Conservation (phyloP, 2,888 invertebrate species). For the Leptinotarsa haldemani region DNA sequence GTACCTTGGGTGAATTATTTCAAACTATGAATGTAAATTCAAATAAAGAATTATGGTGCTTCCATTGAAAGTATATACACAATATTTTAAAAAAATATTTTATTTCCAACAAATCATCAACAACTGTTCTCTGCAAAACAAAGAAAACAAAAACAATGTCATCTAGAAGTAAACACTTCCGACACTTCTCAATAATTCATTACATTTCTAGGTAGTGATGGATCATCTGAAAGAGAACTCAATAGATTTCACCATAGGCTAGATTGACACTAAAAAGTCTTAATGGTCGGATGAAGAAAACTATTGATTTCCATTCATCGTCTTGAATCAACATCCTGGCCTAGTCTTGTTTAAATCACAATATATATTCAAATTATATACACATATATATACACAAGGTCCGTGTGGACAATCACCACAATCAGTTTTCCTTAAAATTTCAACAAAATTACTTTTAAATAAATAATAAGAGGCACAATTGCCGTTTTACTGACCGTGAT, state of each 20-base stretch:
- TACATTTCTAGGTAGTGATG: background rate
- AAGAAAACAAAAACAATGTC: conserved; percentile 28
- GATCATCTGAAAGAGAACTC: background rate
- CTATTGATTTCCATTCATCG: background rate
- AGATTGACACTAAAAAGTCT: background rate
- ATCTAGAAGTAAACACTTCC: conserved; percentile 26
- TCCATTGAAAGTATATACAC: conserved; percentile 42
- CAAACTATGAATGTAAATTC: background rate
- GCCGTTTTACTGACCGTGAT: background rate
- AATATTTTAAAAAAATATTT: conserved; percentile 50
- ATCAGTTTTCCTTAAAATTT: background rate
- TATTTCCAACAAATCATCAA: conserved; percentile 51
- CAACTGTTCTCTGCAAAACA: conserved; percentile 30
- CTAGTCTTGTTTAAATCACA: background rate
- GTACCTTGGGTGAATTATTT: background rate
- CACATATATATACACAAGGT: too few relatives aligned
- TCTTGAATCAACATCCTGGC: background rate
- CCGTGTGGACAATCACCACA: background rate
- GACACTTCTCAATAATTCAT: conserved; percentile 7
- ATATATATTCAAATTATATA: conserved; percentile 2
- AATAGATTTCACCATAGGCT: background rate
- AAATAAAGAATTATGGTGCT: background rate
- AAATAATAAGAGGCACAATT: background rate
- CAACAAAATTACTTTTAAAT: background rate
- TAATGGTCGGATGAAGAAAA: background rate